Conservation (phyloP, 1,140 invertebrate species). For the Latrodectus geometricus region DNA sequence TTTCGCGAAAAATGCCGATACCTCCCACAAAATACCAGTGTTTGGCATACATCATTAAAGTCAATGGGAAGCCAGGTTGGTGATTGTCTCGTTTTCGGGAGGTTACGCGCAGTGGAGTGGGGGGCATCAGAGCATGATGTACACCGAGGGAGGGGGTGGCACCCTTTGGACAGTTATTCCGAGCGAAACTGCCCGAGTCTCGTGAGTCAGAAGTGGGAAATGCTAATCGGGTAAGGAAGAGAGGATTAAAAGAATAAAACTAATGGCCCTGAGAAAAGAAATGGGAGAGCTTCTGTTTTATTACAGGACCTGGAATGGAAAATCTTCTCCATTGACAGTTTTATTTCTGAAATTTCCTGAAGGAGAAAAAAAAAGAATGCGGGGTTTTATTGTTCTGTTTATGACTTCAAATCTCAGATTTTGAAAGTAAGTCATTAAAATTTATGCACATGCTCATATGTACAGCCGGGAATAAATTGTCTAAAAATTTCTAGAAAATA, state of each 20-base stretch:
- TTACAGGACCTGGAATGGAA: neutral
- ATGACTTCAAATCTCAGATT: no score
- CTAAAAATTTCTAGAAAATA: no score
- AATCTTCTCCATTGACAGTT: neutral
- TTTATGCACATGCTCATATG: no score
- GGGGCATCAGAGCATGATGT: neutral
- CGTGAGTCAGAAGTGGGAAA: constrained; percentile 55
- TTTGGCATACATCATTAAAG: neutral
- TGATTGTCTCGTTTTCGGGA: constrained; percentile 9
- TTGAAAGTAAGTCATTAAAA: no score
- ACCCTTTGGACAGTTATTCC: neutral
- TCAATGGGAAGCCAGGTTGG: constrained; percentile 8
- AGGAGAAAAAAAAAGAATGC: no score
- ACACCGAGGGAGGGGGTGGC: neutral
- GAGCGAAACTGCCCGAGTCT: neutral
- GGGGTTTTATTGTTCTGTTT: no score
- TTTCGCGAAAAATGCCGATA: no score
- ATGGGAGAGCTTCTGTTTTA: constrained; percentile 12
- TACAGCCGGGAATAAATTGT: no score
- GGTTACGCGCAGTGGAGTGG: constrained; percentile 14
- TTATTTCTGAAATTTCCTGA: neutral
- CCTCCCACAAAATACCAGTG: neutral
- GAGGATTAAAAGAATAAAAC: constrained; percentile 57
- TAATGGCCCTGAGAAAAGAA: constrained; percentile 57
- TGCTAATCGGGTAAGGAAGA: constrained; percentile 53